Percentiles rank a stretch among this genome's conserved stretches.
Evolutionary conservation across 2,888 invertebrate species (phyloP).

Genomic region (Nineta flava): DNA sequence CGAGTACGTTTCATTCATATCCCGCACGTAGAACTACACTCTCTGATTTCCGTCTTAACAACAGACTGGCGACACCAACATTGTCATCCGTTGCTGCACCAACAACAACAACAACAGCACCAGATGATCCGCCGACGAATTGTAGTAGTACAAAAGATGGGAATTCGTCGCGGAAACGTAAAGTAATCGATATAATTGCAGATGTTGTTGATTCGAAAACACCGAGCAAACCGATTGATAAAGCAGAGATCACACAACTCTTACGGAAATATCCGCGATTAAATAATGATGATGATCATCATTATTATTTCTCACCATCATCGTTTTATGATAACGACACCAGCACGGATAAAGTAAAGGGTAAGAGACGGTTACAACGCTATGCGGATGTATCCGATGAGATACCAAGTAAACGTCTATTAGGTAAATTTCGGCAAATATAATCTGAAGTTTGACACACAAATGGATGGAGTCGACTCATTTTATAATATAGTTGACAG

Average conservation of each 20-base stretch:
- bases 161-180: not conserved
- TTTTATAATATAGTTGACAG: no score
- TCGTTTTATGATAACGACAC: not conserved
- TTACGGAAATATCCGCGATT: not conserved
- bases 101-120: not conserved
- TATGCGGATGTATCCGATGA: not conserved
- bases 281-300: no score
- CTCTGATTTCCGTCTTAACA: not conserved
- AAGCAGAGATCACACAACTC: not conserved
- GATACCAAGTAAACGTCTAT: not conserved
- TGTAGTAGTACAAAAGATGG: not conserved
- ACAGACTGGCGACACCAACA: not conserved
- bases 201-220: constrained; percentile 5
- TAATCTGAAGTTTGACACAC: no score
- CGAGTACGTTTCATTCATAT: not conserved
- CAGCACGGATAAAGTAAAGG: not conserved
- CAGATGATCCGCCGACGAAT: not conserved
- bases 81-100: not conserved
- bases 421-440: no score
- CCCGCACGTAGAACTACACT: not conserved
- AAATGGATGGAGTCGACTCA: no score
- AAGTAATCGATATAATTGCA: constrained; percentile 5
- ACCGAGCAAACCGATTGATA: not conserved
- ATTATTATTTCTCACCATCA: no score
- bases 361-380: not conserved